These are phyloP conservation scores for Nylanderia fulva DNA, from an alignment of 1,140 invertebrate species.

Conservation along the genomic window DNA sequence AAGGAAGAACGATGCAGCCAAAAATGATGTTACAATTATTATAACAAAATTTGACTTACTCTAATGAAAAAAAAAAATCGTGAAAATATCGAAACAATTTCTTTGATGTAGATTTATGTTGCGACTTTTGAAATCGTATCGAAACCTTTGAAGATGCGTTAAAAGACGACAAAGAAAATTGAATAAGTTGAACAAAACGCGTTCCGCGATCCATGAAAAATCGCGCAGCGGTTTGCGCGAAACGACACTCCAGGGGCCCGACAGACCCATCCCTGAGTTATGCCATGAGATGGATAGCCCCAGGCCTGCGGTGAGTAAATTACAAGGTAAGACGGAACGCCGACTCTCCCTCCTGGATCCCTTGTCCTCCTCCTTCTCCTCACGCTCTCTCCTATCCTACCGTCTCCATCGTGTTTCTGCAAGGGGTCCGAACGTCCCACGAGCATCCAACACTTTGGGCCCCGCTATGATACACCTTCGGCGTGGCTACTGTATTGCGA, in stretches of 20 bases:
- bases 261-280: conserved; percentile 80
- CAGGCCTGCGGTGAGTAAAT: conserved; percentile 85
- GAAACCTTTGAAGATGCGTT: too few relatives aligned
- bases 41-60: background rate
- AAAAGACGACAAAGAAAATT: background rate
- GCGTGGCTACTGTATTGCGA: conserved; percentile 78
- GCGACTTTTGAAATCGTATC: background rate
- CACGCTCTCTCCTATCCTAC: conserved; percentile 53
- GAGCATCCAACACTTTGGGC: conserved; percentile 78
- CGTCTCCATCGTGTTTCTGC: conserved; percentile 54
- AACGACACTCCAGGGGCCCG: conserved; percentile 76
- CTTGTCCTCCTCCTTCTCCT: conserved; percentile 38
- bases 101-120: too few relatives aligned
- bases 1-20: background rate
- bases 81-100: background rate
- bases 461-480: conserved; percentile 79
- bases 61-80: background rate
- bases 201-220: conserved; percentile 10
- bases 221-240: conserved; percentile 60
- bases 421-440: conserved; percentile 72
- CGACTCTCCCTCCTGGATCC: conserved; percentile 75
- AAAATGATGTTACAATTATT: background rate
- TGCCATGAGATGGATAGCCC: conserved; percentile 83
- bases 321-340: conserved; percentile 84
- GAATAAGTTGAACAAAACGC: background rate